phyloP scores from a whole-genome alignment of 2,113 vertebrate species.

The Ariopsis seemanni region DNA sequence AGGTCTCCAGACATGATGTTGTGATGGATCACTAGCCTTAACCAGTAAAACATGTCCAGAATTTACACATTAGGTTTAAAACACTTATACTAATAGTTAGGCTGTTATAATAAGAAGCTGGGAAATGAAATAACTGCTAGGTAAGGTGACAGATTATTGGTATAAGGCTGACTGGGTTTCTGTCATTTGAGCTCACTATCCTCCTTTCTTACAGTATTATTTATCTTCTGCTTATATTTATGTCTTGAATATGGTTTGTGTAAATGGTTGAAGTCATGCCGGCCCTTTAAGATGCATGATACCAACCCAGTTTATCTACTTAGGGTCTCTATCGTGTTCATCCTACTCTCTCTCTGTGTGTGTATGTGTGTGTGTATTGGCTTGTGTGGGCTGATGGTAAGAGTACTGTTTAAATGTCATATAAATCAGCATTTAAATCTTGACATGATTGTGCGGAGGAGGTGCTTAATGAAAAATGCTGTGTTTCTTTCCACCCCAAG shows the following conservation, averaged over 20 bases:
- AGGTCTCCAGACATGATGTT: not conserved
- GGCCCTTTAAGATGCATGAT: slow-evolving; percentile 16
- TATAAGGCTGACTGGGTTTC: not conserved
- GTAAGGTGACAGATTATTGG: not conserved
- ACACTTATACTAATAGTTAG: not conserved
- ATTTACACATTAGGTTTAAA: not conserved
- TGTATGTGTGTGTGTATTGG: slow-evolving; percentile 21
- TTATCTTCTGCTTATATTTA: not conserved
- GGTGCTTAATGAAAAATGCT: slow-evolving; percentile 31
- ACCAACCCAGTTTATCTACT: slow-evolving; percentile 18
- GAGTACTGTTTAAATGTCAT: slow-evolving; percentile 33
- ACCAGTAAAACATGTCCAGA: not conserved
- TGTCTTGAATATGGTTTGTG: not conserved
- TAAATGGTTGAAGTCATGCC: not conserved
- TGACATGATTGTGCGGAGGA: not conserved
- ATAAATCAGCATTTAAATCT: slow-evolving; percentile 39
- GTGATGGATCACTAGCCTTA: not conserved
- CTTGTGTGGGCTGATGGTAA: not conserved
- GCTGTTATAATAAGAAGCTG: not conserved
- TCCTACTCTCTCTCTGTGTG: not conserved
- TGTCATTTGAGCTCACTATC: not conserved
- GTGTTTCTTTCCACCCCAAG: slow-evolving; percentile 12
- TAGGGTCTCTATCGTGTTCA: not conserved
- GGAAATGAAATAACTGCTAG: not conserved
- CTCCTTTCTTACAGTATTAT: not conserved